phyloP scores from a whole-genome alignment of 2,113 vertebrate genomes.

The Carassius gibelio region DNA sequence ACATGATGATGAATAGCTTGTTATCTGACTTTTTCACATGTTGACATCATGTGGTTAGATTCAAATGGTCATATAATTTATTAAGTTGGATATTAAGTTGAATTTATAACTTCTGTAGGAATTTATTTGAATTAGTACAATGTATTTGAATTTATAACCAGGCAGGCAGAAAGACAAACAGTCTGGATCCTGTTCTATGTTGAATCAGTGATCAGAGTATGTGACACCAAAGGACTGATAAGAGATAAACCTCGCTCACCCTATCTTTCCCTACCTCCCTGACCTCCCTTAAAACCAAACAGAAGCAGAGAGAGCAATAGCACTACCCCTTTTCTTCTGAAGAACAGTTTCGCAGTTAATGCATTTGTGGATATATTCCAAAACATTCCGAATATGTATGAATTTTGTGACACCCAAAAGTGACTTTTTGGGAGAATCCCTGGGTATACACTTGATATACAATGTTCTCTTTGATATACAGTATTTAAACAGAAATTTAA shows the following conservation, averaged over 20 bases:
- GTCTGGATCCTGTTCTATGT: constrained; percentile 29
- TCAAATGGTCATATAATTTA: not conserved
- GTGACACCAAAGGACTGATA: constrained; percentile 22
- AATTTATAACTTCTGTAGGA: too few species aligned
- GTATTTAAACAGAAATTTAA: not conserved
- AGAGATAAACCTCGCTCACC: constrained; percentile 3
- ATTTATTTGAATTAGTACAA: too few species aligned
- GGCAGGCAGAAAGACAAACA: constrained; percentile 40
- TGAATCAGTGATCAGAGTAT: constrained; percentile 16
- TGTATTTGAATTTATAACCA: not conserved
- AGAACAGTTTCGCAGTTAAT: not conserved
- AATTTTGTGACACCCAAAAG: not conserved
- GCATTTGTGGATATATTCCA: not conserved
- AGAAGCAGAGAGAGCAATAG: not conserved
- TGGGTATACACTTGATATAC: too few species aligned
- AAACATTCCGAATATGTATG: not conserved
- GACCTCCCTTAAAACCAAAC: constrained; percentile 27
- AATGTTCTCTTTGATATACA: not conserved
- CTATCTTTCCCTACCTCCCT: constrained; percentile 5
- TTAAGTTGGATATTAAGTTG: not conserved
- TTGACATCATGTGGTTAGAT: too few species aligned
- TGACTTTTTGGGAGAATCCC: not conserved
- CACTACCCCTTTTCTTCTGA: not conserved
- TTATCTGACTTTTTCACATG: too few species aligned
- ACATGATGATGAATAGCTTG: too few species aligned